These are phyloP conservation scores for Zosterops lateralis DNA, from an alignment of 2,113 vertebrate genomes.

Conservation along the genomic window DNA sequence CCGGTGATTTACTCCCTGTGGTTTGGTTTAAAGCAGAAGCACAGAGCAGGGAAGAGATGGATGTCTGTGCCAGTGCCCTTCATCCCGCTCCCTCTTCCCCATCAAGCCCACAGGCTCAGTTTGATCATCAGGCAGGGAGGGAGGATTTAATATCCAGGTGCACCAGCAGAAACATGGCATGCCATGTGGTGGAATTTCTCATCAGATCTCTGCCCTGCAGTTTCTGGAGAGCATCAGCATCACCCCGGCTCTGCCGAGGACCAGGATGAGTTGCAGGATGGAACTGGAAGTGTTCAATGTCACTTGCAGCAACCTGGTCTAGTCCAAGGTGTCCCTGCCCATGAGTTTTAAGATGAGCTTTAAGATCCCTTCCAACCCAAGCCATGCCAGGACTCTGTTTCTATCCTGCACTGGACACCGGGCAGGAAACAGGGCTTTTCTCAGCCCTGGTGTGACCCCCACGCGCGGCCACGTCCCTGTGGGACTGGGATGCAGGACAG, in stretches of 20 bases:
- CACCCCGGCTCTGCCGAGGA: neutral
- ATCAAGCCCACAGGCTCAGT: neutral
- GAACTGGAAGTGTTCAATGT: neutral
- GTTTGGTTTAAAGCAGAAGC: neutral
- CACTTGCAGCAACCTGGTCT: neutral
- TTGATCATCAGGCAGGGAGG: neutral
- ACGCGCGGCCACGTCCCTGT: rapidly evolving
- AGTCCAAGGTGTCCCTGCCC: neutral
- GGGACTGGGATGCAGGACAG: neutral
- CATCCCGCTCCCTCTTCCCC: neutral
- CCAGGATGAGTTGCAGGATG: rapidly evolving
- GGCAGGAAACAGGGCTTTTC: neutral
- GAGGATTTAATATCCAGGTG: neutral
- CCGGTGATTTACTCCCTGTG: neutral
- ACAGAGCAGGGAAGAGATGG: neutral
- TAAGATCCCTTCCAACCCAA: neutral
- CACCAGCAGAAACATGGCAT: neutral
- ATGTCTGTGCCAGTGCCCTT: neutral
- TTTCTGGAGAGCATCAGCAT: neutral
- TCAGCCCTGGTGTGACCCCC: rapidly evolving
- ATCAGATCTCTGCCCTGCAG: neutral
- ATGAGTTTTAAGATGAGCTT: neutral
- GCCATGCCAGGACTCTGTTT: neutral
- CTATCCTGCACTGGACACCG: rapidly evolving
- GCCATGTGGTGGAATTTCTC: neutral